phyloP scores from a whole-genome alignment of 2,113 vertebrate genomes.

The Myocastor coypus region DNA sequence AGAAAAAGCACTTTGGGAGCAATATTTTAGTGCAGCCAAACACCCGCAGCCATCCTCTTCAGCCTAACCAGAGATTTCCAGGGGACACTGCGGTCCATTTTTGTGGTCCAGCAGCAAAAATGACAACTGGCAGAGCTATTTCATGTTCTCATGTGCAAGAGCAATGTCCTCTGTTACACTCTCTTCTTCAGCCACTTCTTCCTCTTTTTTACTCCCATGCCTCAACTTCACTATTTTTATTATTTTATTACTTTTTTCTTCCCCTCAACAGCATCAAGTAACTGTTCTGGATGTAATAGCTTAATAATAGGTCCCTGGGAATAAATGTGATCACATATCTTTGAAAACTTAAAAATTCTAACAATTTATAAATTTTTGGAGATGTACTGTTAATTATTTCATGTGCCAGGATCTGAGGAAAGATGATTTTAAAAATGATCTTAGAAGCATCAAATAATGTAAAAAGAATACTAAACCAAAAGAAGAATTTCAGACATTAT shows the following conservation, averaged over 20 bases:
- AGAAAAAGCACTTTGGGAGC: conserved; percentile 77
- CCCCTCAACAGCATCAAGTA: background rate
- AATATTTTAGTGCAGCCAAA: conserved; percentile 78
- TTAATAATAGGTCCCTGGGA: background rate
- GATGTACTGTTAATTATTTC: background rate
- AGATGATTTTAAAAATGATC: background rate
- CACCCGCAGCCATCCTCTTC: conserved; percentile 41
- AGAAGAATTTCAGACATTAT: background rate
- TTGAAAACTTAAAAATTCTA: background rate
- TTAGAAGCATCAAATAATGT: background rate
- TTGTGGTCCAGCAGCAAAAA: conserved; percentile 16
- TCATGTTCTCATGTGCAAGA: background rate
- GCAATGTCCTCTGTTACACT: background rate
- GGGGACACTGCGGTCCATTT: conserved; percentile 45
- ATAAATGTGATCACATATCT: background rate
- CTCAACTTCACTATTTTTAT: background rate
- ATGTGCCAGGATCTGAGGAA: background rate
- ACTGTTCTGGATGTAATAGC: background rate
- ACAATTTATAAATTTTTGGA: background rate
- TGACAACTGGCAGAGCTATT: conserved; percentile 47
- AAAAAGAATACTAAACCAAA: background rate
- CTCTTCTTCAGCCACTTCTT: background rate
- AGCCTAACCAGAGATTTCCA: background rate
- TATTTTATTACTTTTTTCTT: background rate
- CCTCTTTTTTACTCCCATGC: background rate